phyloP scores from a whole-genome alignment of 2,113 vertebrate species.

The Fukomys damarensis region DNA sequence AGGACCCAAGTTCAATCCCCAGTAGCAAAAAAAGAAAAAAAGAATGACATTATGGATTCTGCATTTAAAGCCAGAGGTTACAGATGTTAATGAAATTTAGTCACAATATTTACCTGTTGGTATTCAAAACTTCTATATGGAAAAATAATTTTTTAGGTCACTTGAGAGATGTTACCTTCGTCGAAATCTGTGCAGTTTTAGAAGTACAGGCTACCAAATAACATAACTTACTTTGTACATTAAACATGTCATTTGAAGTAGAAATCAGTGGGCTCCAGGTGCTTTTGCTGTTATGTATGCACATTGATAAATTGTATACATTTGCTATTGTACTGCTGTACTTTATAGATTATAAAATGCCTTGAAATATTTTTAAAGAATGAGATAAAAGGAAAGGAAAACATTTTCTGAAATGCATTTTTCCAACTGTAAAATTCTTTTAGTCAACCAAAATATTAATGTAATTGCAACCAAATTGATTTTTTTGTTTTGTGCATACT shows the following conservation, averaged over 20 bases:
- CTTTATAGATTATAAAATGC: neutral
- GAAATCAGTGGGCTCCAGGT: neutral
- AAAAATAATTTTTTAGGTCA: slow-evolving; percentile 24
- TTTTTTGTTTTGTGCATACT: neutral
- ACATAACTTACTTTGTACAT: neutral
- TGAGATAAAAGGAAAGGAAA: neutral
- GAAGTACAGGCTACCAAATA: neutral
- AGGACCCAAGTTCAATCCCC: too few species aligned
- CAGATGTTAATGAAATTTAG: neutral
- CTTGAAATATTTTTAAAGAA: slow-evolving; percentile 4
- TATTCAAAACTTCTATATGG: neutral
- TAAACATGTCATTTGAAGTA: neutral
- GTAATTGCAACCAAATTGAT: neutral
- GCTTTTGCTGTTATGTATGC: neutral
- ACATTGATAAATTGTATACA: neutral
- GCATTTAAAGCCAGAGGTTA: slow-evolving; percentile 20
- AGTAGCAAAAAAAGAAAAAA: too few species aligned
- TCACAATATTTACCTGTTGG: neutral
- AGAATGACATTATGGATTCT: slow-evolving; percentile 8
- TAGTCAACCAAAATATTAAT: slow-evolving; percentile 3
- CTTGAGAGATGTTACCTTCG: neutral
- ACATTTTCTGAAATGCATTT: slow-evolving; percentile 1
- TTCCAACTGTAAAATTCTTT: neutral
- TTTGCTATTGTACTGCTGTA: neutral
- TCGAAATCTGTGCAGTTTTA: slow-evolving; percentile 30